Conservation (phyloP, 2,888 invertebrate genomes). For the Nemoura dubitans region DNA sequence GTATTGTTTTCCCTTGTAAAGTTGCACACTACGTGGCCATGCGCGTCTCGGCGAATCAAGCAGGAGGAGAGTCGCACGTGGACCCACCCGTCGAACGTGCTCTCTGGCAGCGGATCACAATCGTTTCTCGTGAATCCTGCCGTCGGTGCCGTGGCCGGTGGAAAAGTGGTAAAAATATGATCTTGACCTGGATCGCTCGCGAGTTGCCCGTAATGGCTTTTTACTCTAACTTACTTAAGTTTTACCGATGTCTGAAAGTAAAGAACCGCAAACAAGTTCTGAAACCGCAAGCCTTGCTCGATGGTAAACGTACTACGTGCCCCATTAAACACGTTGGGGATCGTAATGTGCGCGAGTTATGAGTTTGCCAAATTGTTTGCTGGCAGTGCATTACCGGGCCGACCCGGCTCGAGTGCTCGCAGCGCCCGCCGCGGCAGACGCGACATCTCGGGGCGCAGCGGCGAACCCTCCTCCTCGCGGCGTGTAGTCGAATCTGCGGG, state of each 20-base stretch:
- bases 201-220: background rate
- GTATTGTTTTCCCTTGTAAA: background rate
- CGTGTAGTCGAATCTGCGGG: background rate
- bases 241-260: background rate
- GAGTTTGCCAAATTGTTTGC: constrained; percentile 12
- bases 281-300: background rate
- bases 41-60: background rate
- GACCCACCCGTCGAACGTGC: background rate
- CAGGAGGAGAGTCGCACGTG: background rate
- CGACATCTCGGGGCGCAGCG: background rate
- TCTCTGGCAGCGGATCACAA: background rate
- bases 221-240: background rate
- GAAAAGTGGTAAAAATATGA: background rate
- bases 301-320: background rate
- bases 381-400: background rate
- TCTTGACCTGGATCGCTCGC: background rate
- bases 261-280: constrained; percentile 5
- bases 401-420: background rate
- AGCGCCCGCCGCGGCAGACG: background rate
- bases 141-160: background rate
- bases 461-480: background rate
- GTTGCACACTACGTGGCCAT: background rate
- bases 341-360: constrained; percentile 5
- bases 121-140: background rate
- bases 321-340: background rate